Evolutionary conservation across 2,888 invertebrate species (phyloP), one percentile per base, ranked within the genome.

Genomic region (Eubasilissa splendida): DNA sequence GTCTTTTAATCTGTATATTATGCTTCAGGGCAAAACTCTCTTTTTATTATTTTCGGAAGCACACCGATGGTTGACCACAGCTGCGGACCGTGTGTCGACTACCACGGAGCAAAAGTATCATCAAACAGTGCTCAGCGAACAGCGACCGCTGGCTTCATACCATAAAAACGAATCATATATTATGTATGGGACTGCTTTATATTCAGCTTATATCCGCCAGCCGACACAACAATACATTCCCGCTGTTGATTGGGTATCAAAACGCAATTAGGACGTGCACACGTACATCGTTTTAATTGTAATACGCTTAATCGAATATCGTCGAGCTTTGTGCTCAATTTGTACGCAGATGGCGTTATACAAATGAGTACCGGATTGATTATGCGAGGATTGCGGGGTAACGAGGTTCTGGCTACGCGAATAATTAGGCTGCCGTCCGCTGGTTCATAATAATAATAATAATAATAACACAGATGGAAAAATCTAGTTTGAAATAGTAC

Each of bases 211-310:
- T 60, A 42, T 66, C 42, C 76, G 76, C 80, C 73, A 31, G 68
- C 77, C 42, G 78, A 73, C 77, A 54, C 60, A 76, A 71, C 78
- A 78, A 76, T 76, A 83, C 83, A 83, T 83, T 82, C 79, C 77
- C 82, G 76, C 78, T 68, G 83, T 83, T 83, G 83, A 83, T 83
- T 83, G 83, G 83, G 76, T 66, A 83, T 83, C 83, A 83, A 83
- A 83, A 68, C 56, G 78, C 82, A 73, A 80, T 83, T 82, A 83
- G 83, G 77, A 59, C 59, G 75, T 65, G 75, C 65, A 78, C 79
- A 54, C 80, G 70, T 70, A 70, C 70, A 70, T 31, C 70, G 81
- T 81, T 79, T 78, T 78, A 79, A 76, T 76, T 75, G 78, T 76
- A 76, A 79, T 76, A 63, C 54, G 77, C 82, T 82, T 82, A 82